A percentile compares a stretch with the other conserved stretches of the same genome.
Conservation (phyloP, 2,113 vertebrate species). For the Rhinichthys klamathensis region DNA sequence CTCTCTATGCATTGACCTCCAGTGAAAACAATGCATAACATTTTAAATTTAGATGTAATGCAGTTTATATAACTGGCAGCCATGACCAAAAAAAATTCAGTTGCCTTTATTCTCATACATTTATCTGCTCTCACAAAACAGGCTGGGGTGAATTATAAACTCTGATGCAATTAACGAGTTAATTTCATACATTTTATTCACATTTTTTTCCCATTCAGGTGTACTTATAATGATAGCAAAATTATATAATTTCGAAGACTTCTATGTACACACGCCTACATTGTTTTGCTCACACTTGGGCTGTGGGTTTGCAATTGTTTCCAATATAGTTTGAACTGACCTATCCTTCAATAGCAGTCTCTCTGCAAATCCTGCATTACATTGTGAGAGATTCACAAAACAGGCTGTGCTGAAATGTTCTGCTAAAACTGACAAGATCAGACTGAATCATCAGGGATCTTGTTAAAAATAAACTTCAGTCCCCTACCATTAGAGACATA, state of each 20-base stretch:
- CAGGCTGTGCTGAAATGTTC: not conserved
- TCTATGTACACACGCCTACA: not conserved
- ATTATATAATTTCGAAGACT: not conserved
- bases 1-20: not conserved
- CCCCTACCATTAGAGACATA: not conserved
- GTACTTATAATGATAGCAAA: not conserved
- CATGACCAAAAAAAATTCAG: not conserved
- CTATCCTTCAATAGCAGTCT: not conserved
- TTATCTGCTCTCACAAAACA: not conserved
- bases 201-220: too few relatives aligned
- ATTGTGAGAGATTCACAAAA: not conserved
- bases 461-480: constrained; percentile 13
- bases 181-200: not conserved
- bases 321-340: not conserved
- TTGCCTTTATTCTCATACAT: not conserved
- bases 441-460: not conserved
- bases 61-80: not conserved
- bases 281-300: not conserved
- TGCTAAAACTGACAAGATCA: not conserved
- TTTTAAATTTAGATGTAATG: constrained; percentile 14
- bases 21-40: not conserved
- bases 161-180: not conserved
- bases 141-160: not conserved
- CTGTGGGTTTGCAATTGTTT: not conserved
- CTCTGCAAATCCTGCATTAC: not conserved